phyloP scores from a whole-genome alignment of 2,797 vertebrate genomes.

The Micropoecilia bifurca region DNA sequence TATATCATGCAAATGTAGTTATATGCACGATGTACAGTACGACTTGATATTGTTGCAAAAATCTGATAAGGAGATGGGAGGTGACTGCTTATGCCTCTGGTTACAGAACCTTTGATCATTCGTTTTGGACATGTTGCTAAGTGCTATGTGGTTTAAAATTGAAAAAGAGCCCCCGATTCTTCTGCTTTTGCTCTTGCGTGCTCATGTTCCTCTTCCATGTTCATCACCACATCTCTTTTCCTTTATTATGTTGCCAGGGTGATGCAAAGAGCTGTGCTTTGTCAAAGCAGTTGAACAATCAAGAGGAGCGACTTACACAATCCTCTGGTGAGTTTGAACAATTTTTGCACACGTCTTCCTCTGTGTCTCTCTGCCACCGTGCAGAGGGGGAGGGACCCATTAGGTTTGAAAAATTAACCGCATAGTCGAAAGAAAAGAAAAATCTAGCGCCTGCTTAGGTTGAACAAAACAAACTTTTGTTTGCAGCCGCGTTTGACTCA shows the following conservation, averaged over 20 bases:
- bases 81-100: background rate
- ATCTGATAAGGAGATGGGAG: background rate
- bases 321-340: conserved; percentile 89
- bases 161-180: background rate
- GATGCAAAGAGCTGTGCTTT: conserved; percentile 76
- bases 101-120: background rate
- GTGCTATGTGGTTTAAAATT: conserved; percentile 1
- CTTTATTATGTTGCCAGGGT: conserved; percentile 81
- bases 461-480: conserved; percentile 1
- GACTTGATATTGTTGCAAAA: background rate
- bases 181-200: conserved; percentile 17
- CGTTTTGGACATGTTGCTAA: conserved; percentile 18
- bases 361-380: background rate
- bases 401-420: conserved; percentile 31
- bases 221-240: conserved; percentile 46
- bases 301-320: conserved; percentile 76
- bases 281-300: conserved; percentile 69
- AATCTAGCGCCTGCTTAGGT: conserved; percentile 7
- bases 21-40: background rate
- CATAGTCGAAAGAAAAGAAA: conserved; percentile 28
- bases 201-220: conserved; percentile 41
- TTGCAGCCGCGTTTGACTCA: background rate
- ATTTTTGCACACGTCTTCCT: conserved; percentile 7
- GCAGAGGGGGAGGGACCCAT: conserved; percentile 16
- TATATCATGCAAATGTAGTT: background rate